Evolutionary conservation across 2,113 vertebrate species (phyloP), one percentile per base, ranked within the genome.

Genomic region (Archocentrus centrarchus): DNA sequence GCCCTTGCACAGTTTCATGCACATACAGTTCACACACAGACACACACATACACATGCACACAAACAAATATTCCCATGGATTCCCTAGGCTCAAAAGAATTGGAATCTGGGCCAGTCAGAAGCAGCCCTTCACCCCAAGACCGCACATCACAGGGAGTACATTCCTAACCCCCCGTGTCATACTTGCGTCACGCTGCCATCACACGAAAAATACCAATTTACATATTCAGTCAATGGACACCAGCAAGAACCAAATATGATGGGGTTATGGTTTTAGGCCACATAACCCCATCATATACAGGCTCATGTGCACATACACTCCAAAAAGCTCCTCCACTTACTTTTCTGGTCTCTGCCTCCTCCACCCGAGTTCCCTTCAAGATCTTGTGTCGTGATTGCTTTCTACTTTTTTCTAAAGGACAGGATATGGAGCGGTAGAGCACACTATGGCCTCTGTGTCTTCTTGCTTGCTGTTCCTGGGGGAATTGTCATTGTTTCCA

Each of bases 71-170:
- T 93, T 94, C 94, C 83, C 89, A 90, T 84, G 80, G 93, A 93
- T 95, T 95, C 92, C 89, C 92, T 95, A 86, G 90, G 89, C 83
- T 84, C 81, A 80, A 87, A 86, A 94, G 90, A 85, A 79, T 79
- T 91, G 93, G 94, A 96, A 96, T 96, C 93, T 93, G 92, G 94
- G 94, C 95, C 94, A 81, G 75, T 91, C 41, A 91, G 84, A 81
- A 79, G 75, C 78, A 83, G 79, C 80, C 86, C 82, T 85, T 91
- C 86, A 90, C 91, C 88, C 90, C 81, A 75, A 82, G 83, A 82
- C 75, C 92, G 66, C 90, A 88, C 85, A 81, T 94, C 88, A 92
- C 58, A 73, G 81, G 60, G 62, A 89, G 84, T 81, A 85, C 93
- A 95, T 93, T 94, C 91, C 90, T 84, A n/a, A 79, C 81, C 76